A percentile compares a stretch with the other conserved stretches of the same genome.
Evolutionary conservation across 1,140 invertebrate genomes (phyloP).

Genomic region (Orius insidiosus): DNA sequence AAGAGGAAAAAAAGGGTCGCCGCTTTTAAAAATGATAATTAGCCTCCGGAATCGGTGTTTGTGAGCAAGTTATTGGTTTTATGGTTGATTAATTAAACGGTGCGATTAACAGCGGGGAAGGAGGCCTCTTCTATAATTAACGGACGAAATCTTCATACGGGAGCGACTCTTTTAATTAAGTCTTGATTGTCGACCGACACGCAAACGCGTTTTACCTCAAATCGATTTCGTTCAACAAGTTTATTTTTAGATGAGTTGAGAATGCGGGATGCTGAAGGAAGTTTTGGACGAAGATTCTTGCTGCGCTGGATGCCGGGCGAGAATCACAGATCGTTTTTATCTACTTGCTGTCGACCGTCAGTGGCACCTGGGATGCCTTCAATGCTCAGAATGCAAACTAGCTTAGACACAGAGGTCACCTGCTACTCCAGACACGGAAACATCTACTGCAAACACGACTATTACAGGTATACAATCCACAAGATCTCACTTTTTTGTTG

Average conservation of each 20-base stretch:
- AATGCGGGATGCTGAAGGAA: conserved; percentile 14
- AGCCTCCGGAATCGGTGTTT: no score
- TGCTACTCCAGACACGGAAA: conserved; percentile 79
- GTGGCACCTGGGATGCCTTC: conserved; percentile 75
- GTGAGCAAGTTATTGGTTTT: no score
- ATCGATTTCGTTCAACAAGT: no score
- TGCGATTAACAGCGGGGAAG: no score
- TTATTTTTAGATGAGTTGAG: neutral
- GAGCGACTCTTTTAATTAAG: no score
- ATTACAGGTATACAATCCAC: conserved; percentile 53
- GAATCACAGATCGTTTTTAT: conserved; percentile 52
- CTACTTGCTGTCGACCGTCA: conserved; percentile 71
- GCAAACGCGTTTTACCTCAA: no score
- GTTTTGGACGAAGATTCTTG: conserved; percentile 9
- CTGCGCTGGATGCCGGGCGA: conserved; percentile 38
- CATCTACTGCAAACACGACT: conserved; percentile 91
- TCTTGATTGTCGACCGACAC: no score
- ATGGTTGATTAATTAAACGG: no score
- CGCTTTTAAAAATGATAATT: no score
- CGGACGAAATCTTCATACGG: no score
- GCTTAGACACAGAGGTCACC: conserved; percentile 67
- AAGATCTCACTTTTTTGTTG: neutral
- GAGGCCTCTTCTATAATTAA: no score
- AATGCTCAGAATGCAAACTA: conserved; percentile 71
- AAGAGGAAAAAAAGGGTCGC: no score